Base-by-base conservation (phyloP, 1,140 invertebrate species). In the Drosophila erecta region DNA sequence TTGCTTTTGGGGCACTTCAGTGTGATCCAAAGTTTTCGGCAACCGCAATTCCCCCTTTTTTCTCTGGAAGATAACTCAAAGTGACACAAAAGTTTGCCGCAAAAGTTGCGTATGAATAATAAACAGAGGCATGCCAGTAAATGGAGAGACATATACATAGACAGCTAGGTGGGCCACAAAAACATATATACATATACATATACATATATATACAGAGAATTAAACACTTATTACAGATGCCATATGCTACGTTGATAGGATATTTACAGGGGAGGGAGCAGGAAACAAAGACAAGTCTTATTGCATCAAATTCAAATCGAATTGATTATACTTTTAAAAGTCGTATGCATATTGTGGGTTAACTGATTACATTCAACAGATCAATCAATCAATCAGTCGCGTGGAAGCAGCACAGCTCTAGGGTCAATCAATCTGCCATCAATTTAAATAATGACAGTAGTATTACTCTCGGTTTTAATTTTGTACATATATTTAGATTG, bases 61-160 rank as follows among this genome's bases (percentile, higher is more conserved):
- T n/a, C 40, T 6, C 43, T 35, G 41, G 8, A 61, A 47, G 61
- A 57, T 74, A 74, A 85, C 81, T 85, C 76, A 74, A 77, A 74
- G 66, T 80, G 66, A 79, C 73, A 80, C 53, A 76, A 76, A 86
- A 72, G 56, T 79, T 70, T 67, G 64, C 67, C 40, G 64, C 66
- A 59, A 69, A 79, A 74, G 62, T 56, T 84, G 76, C 76, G 69
- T 89, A 84, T 89, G 76, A 89, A 84, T 80, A 84, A 80, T 89
- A 80, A 74, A 87, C 64, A 51, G 37, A 62, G 46, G 58, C 64
- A 78, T 56, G 59, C 43, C 62, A 79, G 50, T 57, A 43, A 53
- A 38, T 37, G 17, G 61, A 27, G 43, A 67, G 30, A 67, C 43
- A 59, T 17, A 60, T 5, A 46, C 22, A 74, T 33, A 57, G 17